Base-by-base conservation (phyloP, 2,888 invertebrate species). In the Mycogona germanica region DNA sequence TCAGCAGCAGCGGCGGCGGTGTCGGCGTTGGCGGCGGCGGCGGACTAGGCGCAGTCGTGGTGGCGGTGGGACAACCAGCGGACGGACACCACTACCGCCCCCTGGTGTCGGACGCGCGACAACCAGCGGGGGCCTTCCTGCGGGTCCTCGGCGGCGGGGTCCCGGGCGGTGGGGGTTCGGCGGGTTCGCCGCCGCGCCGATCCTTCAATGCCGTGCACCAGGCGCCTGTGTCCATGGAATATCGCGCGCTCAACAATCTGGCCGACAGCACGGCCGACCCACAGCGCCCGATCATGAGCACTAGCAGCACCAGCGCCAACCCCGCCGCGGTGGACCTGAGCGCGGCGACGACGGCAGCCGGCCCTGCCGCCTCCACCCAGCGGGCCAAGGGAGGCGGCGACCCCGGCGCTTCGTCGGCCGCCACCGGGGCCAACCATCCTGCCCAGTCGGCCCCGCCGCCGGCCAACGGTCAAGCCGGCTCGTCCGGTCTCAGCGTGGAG, bases 401-500 rank as follows among this genome's bases (percentile, higher is more conserved):
- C 42, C 12, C 17, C 42, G 12, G 9, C 42, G 12, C 42, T 17
- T 7, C 42, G 9, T 9, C 17, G 9, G 17, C 42, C 19, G 9
- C 45, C 25, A 5, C 45, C 29, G 7, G 5, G 6, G n/a, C n/a
- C n/a, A n/a, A n/a, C n/a, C n/a, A 6, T 5, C 41, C 6, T 6
- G 6, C 9, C 41, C 7, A 21, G 21, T n/a, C 41, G 17, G 7
- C n/a, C n/a, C n/a, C n/a, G n/a, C 12, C 9, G 12, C 42, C 21
- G 4, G 44, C 49, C 32, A 57, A 57, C 46, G 57, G 51, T 2
- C 57, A 57, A 26, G 32, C 54, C 30, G 54, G 49, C 38, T 41
- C 40, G 38, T 48, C 49, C 42, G 54, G 54, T 40, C 41, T 44
- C 21, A 48, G 38, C 29, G 51, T 60, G 41, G 66, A 66, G 53